Evolutionary conservation across 2,797 vertebrate species (phyloP), one percentile per base, ranked within the genome.

Genomic region (Merluccius polli): DNA sequence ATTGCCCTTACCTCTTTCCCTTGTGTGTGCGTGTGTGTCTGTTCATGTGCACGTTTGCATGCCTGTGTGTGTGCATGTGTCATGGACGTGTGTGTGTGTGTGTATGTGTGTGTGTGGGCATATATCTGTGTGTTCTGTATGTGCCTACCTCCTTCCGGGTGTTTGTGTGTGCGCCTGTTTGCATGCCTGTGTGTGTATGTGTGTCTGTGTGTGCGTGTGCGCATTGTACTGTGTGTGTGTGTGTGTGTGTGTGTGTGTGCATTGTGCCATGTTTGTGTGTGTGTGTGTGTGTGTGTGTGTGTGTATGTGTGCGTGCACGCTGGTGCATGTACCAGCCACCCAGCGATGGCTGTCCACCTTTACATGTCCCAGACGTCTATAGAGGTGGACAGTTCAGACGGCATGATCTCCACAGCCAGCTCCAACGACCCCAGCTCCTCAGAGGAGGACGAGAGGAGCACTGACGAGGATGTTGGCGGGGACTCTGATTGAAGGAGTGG

Each of bases 351-450:
- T 44, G 0, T 86, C 73, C 91, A 92, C 75, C 90, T 93, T 79
- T 91, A 90, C 81, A 0, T 88, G 30, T 83, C 86, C 78, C 74
- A 91, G 81, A 81, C 87, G 0, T 84, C 88, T 75, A 12, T 90
- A 70, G 89, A 91, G 87, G 86, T 92, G 78, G 91, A 91, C 85
- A 92, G 88, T 83, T 92, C 91, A 65, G 91, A 90, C 1, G 87
- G 89, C 31, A 90, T 89, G 85, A 88, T 91, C 71, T 93, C 91
- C 74, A 87, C 90, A 0, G n/a, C 87, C 79, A 93, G 91, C 87
- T 88, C 88, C 59, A 52, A 67, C 69, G 83, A 88, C 67, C 29
- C 85, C 1, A 90, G 89, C 78, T 91, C 89, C 63, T 88, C 86
- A 0, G 83, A 87, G 41, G 85, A 89, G 0, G 89, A 89, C 2